Base-by-base conservation (phyloP, 2,113 vertebrate species). In the Himantopus leucocephalus region DNA sequence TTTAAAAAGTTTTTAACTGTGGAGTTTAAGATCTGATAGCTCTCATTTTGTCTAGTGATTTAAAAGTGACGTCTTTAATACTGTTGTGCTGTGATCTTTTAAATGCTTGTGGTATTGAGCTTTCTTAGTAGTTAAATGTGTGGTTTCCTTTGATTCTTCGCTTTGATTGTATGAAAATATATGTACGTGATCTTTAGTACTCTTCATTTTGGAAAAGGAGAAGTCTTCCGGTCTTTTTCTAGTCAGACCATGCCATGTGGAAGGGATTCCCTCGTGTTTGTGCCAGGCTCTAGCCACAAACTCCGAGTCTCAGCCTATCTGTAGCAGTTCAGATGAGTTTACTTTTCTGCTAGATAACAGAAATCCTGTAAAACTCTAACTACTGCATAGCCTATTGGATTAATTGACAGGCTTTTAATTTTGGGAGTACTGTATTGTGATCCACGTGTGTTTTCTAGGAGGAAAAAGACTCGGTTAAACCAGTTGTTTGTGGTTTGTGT, bases 81-180 rank as follows among this genome's bases (percentile, higher is more conserved):
- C 35, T 60, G 43, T 72, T 83, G 16, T 82, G 58, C 62, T 88
- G 27, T 88, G 85, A 73, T 94, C 58, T 94, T 68, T 77, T 92
- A 94, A 92, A 83, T 94, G 72, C 53, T 88, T 93, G 78, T 91
- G 59, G 55, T 86, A 76, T 75, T 82, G 75, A 92, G 71, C 72
- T 84, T 94, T 93, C 58, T 87, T 85, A 78, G 29, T 64, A 52
- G 52, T 27, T 76, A 85, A 83, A 88, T 53, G 60, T 93, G 71
- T 80, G 58, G 58, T 79, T 94, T 96, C 62, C 71, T 88, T 92
- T 82, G 66, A 60, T 58, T 92, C 75, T 92, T 92, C 0, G 0
- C 77, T 93, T 94, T 76, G 52, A 10, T 74, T 90, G 20, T 80
- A 34, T 43, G 50, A 93, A 90, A 71, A 32, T 88, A 21, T 1